Conservation (phyloP, 2,113 vertebrate genomes). For the Pagrus major region DNA sequence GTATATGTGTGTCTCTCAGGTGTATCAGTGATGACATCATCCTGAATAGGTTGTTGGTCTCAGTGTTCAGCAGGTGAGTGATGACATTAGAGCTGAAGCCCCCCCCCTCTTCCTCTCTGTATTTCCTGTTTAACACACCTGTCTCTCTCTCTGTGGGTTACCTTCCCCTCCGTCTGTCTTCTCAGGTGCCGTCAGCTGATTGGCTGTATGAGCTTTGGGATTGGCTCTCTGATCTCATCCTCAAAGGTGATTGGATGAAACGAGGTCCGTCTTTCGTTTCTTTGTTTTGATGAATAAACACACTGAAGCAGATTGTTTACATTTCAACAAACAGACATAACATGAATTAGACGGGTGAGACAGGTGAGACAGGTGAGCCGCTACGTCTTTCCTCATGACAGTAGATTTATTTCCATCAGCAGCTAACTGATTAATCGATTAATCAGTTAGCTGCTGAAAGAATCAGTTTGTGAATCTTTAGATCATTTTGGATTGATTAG, state of each 20-base stretch:
- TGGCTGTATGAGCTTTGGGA: conserved; percentile 94
- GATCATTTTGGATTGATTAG: too few species aligned
- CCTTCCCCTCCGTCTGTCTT: not conserved
- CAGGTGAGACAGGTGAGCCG: too few species aligned
- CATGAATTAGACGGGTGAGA: too few species aligned
- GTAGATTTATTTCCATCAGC: too few species aligned
- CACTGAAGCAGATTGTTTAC: too few species aligned
- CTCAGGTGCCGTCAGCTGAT: conserved; percentile 85
- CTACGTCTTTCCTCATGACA: too few species aligned
- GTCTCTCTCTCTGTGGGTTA: not conserved
- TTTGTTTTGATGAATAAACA: too few species aligned
- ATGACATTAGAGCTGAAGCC: not conserved
- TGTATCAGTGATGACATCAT: not conserved
- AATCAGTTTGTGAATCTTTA: too few species aligned
- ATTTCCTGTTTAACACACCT: not conserved
- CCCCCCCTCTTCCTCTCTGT: not conserved
- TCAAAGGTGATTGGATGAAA: conserved; percentile 27
- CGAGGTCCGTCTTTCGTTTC: too few species aligned
- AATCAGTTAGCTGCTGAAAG: too few species aligned
- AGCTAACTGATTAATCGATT: too few species aligned
- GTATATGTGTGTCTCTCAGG: conserved; percentile 34
- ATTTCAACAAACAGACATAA: too few species aligned
- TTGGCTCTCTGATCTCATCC: conserved; percentile 85
- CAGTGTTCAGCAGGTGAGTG: conserved; percentile 41
- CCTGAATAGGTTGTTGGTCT: conserved; percentile 45